Conservation (phyloP, 23 tunicate genomes). For the Phallusia fumigata region DNA sequence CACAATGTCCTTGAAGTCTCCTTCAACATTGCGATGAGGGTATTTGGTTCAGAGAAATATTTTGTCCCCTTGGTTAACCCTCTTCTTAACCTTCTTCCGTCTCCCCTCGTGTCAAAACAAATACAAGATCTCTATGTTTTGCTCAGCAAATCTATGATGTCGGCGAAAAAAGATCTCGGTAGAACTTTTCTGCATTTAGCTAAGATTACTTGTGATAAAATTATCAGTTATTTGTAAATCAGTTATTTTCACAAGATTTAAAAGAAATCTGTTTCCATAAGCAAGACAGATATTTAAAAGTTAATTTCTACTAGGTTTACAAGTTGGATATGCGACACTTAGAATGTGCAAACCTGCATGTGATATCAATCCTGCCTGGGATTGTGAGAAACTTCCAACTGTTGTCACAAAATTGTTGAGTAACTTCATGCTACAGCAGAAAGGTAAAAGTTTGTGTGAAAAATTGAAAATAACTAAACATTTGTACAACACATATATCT, state of each 20-base stretch:
- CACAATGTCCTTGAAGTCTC: constrained; percentile 14
- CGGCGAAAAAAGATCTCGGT: constrained; percentile 1
- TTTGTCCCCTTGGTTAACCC: constrained; percentile 46
- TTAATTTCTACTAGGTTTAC: constrained; percentile 34
- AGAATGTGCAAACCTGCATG: constrained; percentile 31
- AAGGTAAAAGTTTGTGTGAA: background rate
- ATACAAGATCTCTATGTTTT: constrained; percentile 50
- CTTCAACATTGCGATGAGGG: background rate
- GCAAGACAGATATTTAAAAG: background rate
- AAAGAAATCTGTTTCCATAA: background rate
- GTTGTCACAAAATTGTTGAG: background rate
- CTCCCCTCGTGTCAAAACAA: constrained; percentile 40
- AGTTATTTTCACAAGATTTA: background rate
- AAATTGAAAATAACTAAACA: background rate
- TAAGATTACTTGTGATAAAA: background rate
- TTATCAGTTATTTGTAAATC: too few relatives aligned
- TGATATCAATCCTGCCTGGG: constrained; percentile 43
- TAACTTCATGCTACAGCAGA: background rate
- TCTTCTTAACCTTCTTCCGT: constrained; percentile 27
- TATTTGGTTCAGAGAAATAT: background rate
- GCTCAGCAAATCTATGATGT: constrained; percentile 32
- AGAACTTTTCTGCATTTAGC: background rate
- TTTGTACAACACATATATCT: too few relatives aligned
- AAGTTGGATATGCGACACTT: constrained; percentile 59
- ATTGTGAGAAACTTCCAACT: constrained; percentile 33